These are phyloP conservation scores for Morelia viridis DNA, from an alignment of 2,797 vertebrate genomes.

Conservation along the genomic window DNA sequence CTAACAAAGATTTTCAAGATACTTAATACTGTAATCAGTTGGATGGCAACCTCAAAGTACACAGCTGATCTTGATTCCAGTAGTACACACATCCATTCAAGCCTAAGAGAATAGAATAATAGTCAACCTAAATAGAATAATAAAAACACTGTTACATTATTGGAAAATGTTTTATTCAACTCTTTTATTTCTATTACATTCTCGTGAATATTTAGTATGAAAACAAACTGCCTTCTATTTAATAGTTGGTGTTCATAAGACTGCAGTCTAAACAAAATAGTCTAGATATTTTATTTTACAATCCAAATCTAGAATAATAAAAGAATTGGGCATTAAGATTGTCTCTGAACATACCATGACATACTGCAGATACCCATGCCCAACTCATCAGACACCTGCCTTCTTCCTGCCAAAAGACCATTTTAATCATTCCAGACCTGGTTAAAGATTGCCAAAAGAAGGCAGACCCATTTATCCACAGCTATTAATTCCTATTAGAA, in stretches of 20 bases:
- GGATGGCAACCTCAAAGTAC: conserved; percentile 49
- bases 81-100: conserved; percentile 35
- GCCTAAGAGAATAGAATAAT: conserved; percentile 25
- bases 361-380: not conserved
- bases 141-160: conserved; percentile 17
- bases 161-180: not conserved
- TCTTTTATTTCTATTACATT: not conserved
- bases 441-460: not conserved
- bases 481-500: not conserved
- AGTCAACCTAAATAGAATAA: conserved; percentile 54
- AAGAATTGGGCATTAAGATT: not conserved
- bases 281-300: not conserved
- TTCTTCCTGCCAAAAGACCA: not conserved
- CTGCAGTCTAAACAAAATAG: not conserved
- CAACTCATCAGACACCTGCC: not conserved
- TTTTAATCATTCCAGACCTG: not conserved
- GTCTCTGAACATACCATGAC: not conserved
- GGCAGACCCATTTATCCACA: not conserved
- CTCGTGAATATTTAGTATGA: not conserved
- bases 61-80: conserved; percentile 22
- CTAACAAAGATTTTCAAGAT: conserved; percentile 64
- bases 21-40: conserved; percentile 48
- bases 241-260: not conserved
- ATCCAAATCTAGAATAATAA: not conserved
- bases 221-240: not conserved